These are phyloP conservation scores for Monochamus alternatus DNA, from an alignment of 2,888 invertebrate genomes.

Conservation along the genomic window DNA sequence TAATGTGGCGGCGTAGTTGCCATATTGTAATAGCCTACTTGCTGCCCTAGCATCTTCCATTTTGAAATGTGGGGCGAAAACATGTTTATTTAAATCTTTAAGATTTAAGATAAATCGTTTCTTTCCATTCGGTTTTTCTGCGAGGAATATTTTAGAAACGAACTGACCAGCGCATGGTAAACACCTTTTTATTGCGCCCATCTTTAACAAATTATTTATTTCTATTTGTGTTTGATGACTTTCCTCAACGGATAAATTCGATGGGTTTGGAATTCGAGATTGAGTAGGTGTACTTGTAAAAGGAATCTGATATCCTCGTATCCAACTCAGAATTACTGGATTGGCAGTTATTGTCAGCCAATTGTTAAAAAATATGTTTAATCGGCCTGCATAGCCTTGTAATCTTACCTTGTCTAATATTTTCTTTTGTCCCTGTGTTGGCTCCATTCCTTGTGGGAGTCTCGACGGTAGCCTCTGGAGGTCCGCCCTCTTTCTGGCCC, in stretches of 20 bases:
- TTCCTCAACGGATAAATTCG: not conserved
- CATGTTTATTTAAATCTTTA: constrained; percentile 28
- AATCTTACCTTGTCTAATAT: not conserved
- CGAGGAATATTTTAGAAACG: constrained; percentile 1
- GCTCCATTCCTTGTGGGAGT: too few relatives aligned
- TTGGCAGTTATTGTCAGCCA: not conserved
- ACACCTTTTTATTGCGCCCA: not conserved
- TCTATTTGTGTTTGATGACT: not conserved
- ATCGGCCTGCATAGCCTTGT: not conserved
- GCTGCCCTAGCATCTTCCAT: constrained; percentile 24
- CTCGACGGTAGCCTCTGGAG: not conserved
- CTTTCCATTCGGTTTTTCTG: constrained; percentile 21
- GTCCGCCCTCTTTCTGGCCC: not conserved
- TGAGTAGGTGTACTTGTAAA: not conserved
- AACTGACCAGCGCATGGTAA: not conserved
- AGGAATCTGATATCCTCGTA: not conserved
- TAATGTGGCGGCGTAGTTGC: not conserved
- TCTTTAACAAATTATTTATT: constrained; percentile 3
- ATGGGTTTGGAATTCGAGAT: not conserved
- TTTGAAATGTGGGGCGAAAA: constrained; percentile 19
- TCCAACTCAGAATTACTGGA: not conserved
- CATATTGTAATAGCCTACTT: constrained; percentile 1
- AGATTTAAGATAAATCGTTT: constrained; percentile 35
- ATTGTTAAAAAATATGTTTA: not conserved
- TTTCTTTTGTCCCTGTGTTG: not conserved